Conservation (phyloP, 2,113 vertebrate species). For the Clarias magur region DNA sequence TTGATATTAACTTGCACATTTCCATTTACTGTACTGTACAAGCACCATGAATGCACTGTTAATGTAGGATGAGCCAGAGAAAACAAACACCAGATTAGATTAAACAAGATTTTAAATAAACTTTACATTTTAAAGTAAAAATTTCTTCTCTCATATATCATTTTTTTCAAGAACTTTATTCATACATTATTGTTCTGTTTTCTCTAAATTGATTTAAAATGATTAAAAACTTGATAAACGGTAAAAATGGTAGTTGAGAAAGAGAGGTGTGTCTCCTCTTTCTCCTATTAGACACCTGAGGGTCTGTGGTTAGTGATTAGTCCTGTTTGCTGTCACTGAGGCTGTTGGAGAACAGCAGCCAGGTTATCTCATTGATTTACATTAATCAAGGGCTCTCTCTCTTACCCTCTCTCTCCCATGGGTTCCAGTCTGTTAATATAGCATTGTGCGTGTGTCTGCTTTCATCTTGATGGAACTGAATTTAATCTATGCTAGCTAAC, state of each 20-base stretch:
- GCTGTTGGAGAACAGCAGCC: conserved; percentile 30
- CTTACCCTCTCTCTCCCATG: not conserved
- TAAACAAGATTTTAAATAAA: too few relatives aligned
- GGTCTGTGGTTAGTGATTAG: conserved; percentile 30
- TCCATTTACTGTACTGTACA: not conserved
- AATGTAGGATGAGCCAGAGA: not conserved
- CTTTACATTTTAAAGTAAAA: too few relatives aligned
- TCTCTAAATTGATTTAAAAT: not conserved
- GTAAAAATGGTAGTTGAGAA: not conserved
- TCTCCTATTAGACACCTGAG: not conserved
- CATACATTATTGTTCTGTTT: not conserved
- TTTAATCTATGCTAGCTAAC: conserved; percentile 49
- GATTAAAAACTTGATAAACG: not conserved
- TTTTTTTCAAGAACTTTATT: not conserved
- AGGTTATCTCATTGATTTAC: conserved; percentile 47
- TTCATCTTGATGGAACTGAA: conserved; percentile 47
- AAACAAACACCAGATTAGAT: not conserved
- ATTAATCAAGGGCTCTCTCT: conserved; percentile 36
- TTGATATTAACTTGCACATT: not conserved
- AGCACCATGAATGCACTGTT: not conserved
- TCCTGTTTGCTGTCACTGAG: conserved; percentile 48
- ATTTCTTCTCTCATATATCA: not conserved
- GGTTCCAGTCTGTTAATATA: conserved; percentile 49
- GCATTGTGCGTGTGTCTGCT: conserved; percentile 49
- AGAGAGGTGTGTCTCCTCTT: not conserved